These are phyloP conservation scores for Dryomyza anilis DNA, from an alignment of 2,888 invertebrate species.

Conservation along the genomic window DNA sequence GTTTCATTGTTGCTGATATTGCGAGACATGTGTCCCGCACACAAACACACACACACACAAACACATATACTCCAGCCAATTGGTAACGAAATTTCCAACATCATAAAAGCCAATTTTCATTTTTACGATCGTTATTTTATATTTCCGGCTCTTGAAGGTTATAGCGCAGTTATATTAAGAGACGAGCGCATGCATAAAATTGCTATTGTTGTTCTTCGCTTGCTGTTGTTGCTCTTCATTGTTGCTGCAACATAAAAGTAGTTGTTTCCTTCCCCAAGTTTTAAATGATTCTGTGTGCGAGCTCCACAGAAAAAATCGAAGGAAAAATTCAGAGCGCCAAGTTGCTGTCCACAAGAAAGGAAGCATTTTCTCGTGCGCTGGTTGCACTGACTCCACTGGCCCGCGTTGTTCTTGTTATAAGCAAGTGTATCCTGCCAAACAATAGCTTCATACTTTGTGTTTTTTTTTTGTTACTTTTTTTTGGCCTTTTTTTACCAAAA, in stretches of 20 bases:
- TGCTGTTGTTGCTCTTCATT: conserved; percentile 4
- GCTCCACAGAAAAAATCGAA: neutral
- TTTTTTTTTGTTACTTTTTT: no score
- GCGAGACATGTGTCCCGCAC: conserved; percentile 1
- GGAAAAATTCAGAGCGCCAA: neutral
- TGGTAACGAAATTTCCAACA: conserved; percentile 25
- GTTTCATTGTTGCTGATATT: neutral
- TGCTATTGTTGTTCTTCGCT: conserved; percentile 22
- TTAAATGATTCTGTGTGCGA: no score
- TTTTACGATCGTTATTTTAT: conserved; percentile 45
- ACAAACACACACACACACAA: no score
- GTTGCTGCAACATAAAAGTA: conserved; percentile 28
- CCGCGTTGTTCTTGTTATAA: neutral
- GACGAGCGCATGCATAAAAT: conserved; percentile 31
- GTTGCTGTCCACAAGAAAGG: neutral
- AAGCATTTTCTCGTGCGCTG: neutral
- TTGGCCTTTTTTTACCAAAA: no score
- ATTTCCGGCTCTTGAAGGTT: conserved; percentile 44
- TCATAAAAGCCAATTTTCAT: conserved; percentile 45
- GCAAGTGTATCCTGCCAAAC: neutral
- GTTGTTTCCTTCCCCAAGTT: conserved; percentile 28
- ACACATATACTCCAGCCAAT: neutral
- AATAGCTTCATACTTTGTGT: neutral
- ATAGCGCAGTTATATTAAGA: conserved; percentile 33
- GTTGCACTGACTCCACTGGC: neutral